Evolutionary conservation across 64 coral and sea anemone species (phyloP).

Genomic region (Pachyseris speciosa): DNA sequence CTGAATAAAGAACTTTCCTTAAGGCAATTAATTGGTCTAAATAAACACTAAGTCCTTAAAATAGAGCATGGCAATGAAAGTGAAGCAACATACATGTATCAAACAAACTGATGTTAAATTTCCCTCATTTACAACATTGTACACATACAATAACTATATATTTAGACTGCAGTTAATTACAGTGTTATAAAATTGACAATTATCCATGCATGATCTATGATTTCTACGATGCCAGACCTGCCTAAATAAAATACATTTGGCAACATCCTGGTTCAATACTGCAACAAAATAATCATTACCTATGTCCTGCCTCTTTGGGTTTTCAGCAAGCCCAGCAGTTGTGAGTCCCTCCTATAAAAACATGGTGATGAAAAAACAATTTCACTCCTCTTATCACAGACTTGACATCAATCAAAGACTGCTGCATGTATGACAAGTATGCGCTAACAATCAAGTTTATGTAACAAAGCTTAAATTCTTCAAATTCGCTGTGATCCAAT

Average conservation of each 20-base stretch:
- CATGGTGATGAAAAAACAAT: background rate
- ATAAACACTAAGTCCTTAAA: background rate
- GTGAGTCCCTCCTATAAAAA: slow-evolving; percentile 78
- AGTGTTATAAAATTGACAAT: background rate
- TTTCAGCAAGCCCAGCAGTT: slow-evolving; percentile 75
- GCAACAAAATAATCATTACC: slow-evolving; percentile 52
- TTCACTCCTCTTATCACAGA: background rate
- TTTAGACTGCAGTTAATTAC: background rate
- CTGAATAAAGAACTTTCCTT: too few relatives aligned
- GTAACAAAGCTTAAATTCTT: slow-evolving; percentile 33
- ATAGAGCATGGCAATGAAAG: background rate
- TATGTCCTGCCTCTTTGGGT: slow-evolving; percentile 81
- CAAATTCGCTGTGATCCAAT: slow-evolving; percentile 41
- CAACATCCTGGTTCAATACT: background rate
- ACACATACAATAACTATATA: background rate
- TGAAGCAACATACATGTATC: background rate
- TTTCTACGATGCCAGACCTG: background rate
- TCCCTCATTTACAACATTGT: background rate
- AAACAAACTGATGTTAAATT: background rate
- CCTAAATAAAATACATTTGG: background rate
- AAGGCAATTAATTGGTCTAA: too few relatives aligned
- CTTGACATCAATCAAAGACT: background rate
- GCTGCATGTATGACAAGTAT: background rate
- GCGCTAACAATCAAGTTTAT: background rate
- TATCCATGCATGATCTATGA: background rate